phyloP scores from a whole-genome alignment of 2,113 vertebrate species.

The Myotis lucifugus region DNA sequence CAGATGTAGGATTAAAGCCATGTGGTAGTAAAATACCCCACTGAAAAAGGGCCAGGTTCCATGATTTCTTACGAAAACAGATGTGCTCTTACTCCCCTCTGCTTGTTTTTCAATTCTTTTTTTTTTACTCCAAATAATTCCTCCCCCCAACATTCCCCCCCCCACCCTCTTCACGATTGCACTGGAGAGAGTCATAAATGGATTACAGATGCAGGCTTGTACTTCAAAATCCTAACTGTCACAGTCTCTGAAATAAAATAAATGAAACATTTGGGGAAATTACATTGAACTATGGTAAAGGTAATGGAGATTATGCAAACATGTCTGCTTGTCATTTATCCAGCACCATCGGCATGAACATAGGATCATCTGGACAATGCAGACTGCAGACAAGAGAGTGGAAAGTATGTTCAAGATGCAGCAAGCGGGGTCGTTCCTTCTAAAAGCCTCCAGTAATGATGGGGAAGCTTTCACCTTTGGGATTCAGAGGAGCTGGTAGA shows the following conservation, averaged over 20 bases:
- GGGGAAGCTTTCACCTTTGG: constrained; percentile 37
- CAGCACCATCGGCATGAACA: constrained; percentile 79
- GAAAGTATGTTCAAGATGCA: constrained; percentile 52
- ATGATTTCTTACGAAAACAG: constrained; percentile 93
- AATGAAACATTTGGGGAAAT: constrained; percentile 87
- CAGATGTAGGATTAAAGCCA: constrained; percentile 95
- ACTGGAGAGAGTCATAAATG: constrained; percentile 89
- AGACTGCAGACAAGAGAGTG: constrained; percentile 48
- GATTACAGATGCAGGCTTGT: constrained; percentile 89
- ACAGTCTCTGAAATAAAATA: constrained; percentile 87
- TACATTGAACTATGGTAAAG: constrained; percentile 83
- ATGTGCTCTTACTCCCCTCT: constrained; percentile 90
- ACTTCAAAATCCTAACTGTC: constrained; percentile 88
- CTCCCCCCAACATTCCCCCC: constrained; percentile 72
- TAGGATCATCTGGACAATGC: constrained; percentile 68
- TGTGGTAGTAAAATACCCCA: constrained; percentile 95
- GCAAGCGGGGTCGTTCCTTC: constrained; percentile 27
- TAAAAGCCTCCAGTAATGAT: constrained; percentile 20
- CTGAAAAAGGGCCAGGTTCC: constrained; percentile 92
- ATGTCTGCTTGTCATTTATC: constrained; percentile 85
- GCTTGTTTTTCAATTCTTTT: constrained; percentile 89
- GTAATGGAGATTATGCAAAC: constrained; percentile 86
- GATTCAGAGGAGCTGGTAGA: not conserved
- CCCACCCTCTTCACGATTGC: constrained; percentile 81
- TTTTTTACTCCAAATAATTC: constrained; percentile 66